A percentile compares a stretch with the other conserved stretches of the same genome.
Evolutionary conservation across 2,113 vertebrate genomes (phyloP).

Genomic region (Parus major): DNA sequence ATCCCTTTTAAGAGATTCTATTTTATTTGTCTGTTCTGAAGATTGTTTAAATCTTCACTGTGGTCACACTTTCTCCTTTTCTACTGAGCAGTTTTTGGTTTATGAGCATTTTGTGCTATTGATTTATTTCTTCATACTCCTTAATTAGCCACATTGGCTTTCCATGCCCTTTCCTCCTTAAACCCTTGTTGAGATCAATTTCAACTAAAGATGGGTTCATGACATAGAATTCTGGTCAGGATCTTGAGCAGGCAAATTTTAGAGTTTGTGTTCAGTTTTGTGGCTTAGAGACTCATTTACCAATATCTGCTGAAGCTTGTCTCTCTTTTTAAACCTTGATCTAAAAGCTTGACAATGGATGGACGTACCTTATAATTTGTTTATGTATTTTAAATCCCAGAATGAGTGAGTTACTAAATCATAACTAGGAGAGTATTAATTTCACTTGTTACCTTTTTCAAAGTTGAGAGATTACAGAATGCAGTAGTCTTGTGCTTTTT

Average conservation of each 20-base stretch:
- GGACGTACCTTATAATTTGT: neutral
- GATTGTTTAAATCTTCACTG: neutral
- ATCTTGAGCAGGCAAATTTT: neutral
- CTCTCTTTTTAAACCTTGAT: neutral
- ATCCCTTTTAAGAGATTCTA: neutral
- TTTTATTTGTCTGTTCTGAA: neutral
- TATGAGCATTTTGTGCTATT: neutral
- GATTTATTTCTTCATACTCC: neutral
- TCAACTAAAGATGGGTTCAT: neutral
- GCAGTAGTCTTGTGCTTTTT: neutral
- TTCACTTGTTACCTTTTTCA: neutral
- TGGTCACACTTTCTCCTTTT: neutral
- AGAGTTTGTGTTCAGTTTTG: neutral
- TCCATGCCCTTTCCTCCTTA: neutral
- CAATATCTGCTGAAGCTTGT: neutral
- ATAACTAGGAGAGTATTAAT: neutral
- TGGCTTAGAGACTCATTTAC: neutral
- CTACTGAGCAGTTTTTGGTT: neutral
- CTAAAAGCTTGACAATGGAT: neutral
- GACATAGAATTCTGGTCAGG: neutral
- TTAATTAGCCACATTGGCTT: neutral
- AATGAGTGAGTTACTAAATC: neutral
- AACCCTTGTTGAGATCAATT: neutral
- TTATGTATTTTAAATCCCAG: neutral
- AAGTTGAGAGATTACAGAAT: neutral